These are phyloP conservation scores for Heliothis subflexa DNA, from an alignment of 1,140 invertebrate genomes.

Conservation along the genomic window DNA sequence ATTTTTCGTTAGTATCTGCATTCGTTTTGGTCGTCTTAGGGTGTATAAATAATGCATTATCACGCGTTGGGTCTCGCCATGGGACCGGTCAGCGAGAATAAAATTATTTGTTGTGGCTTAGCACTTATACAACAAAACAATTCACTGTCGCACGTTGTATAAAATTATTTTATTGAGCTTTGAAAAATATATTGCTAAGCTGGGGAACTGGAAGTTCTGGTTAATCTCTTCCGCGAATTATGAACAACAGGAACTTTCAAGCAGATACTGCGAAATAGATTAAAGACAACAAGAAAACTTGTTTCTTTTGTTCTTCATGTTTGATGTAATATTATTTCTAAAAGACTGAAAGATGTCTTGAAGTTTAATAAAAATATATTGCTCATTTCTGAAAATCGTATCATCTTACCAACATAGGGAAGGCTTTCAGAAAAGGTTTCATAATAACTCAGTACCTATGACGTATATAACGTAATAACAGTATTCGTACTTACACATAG, in stretches of 20 bases:
- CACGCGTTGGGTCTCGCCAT: constrained; percentile 70
- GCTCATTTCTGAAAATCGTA: background rate
- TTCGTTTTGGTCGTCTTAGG: constrained; percentile 80
- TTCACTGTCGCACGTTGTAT: constrained; percentile 56
- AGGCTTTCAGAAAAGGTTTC: too few relatives aligned
- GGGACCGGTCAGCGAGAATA: constrained; percentile 66
- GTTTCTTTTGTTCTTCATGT: background rate
- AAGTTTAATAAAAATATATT: background rate
- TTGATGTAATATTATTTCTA: background rate
- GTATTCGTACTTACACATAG: background rate
- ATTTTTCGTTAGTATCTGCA: constrained; percentile 80
- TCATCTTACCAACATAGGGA: too few relatives aligned
- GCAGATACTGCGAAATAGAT: background rate
- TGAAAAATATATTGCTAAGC: constrained; percentile 41
- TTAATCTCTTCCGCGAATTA: constrained; percentile 20
- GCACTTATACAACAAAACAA: constrained; percentile 65
- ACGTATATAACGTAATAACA: background rate
- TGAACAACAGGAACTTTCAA: background rate
- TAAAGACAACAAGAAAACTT: background rate
- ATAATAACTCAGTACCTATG: background rate
- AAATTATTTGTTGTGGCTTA: constrained; percentile 65
- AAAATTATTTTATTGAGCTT: constrained; percentile 53
- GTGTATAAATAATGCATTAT: constrained; percentile 84
- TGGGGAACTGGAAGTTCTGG: constrained; percentile 3
- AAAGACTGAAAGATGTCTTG: background rate